Conservation (phyloP, 2,888 invertebrate species). For the Diaphora mendica region DNA sequence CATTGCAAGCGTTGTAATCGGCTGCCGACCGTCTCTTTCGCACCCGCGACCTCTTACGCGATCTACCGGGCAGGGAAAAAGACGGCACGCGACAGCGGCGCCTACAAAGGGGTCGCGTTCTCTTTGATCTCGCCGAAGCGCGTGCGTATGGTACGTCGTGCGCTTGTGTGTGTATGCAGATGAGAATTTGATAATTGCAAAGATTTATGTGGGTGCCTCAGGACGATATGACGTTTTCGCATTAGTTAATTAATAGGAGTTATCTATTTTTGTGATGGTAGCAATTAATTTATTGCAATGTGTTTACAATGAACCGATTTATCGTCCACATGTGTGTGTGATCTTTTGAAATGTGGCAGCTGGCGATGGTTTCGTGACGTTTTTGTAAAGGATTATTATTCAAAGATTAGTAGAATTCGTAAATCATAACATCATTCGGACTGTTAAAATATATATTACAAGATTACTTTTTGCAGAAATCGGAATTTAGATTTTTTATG, state of each 20-base stretch:
- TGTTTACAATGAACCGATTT: slow-evolving; percentile 20
- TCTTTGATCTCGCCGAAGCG: slow-evolving; percentile 84
- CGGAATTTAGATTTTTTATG: background rate
- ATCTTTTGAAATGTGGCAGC: slow-evolving; percentile 6
- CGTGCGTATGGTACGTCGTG: slow-evolving; percentile 76
- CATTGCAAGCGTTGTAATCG: slow-evolving; percentile 83
- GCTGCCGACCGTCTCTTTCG: slow-evolving; percentile 71
- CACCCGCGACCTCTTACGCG: slow-evolving; percentile 64
- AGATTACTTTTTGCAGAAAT: background rate
- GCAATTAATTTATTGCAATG: slow-evolving; percentile 19
- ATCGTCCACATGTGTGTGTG: slow-evolving; percentile 17
- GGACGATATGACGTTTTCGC: slow-evolving; percentile 46
- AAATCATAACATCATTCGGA: background rate
- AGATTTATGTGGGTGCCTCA: slow-evolving; percentile 77
- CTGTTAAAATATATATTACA: background rate
- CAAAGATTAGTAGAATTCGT: background rate
- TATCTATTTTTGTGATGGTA: slow-evolving; percentile 35
- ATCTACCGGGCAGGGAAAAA: slow-evolving; percentile 74
- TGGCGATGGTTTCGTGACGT: background rate
- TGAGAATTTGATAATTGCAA: slow-evolving; percentile 86
- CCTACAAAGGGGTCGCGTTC: slow-evolving; percentile 83
- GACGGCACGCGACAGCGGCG: slow-evolving; percentile 83
- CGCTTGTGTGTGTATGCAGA: slow-evolving; percentile 80
- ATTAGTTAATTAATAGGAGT: slow-evolving; percentile 51
- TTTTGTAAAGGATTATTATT: background rate